Evolutionary conservation across 2,888 invertebrate genomes (phyloP).

Genomic region (Ectemnius lituratus): DNA sequence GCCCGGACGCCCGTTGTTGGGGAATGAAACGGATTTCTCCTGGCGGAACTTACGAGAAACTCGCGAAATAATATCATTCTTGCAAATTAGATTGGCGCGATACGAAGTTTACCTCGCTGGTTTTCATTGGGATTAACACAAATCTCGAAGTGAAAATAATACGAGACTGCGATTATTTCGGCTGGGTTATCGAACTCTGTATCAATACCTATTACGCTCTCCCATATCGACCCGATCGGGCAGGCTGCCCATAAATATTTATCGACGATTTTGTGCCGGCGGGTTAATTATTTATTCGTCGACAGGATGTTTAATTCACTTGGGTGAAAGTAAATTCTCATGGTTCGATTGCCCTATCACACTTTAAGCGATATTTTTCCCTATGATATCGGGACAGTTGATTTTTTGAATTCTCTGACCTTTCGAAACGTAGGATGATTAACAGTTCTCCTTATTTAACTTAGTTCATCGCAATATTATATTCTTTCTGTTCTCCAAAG

Average conservation of each 20-base stretch:
- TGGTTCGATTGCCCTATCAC: too few relatives aligned
- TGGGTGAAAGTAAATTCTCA: conserved; percentile 20
- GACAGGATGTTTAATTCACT: conserved; percentile 61
- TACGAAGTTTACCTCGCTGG: conserved; percentile 14
- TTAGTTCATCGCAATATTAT: too few relatives aligned
- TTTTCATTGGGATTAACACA: background rate
- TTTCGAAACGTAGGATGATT: too few relatives aligned
- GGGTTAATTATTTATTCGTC: conserved; percentile 61
- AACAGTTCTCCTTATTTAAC: too few relatives aligned
- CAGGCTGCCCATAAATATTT: conserved; percentile 62
- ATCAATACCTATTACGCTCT: conserved; percentile 60
- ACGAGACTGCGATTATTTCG: conserved; percentile 56
- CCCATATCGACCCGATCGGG: conserved; percentile 54
- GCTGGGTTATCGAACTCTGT: conserved; percentile 48
- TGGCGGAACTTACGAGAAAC: conserved; percentile 11
- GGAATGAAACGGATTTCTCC: conserved; percentile 39
- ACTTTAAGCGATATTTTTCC: too few relatives aligned
- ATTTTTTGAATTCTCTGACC: too few relatives aligned
- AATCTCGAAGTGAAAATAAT: conserved; percentile 14
- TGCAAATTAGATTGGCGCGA: background rate
- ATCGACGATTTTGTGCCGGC: conserved; percentile 58
- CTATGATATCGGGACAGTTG: too few relatives aligned
- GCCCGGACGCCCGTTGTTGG: conserved; percentile 31
- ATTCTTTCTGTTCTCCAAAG: too few relatives aligned
- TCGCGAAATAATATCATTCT: background rate